Base-by-base conservation (phyloP, 2,797 vertebrate genomes). In the Apogon talboti region DNA sequence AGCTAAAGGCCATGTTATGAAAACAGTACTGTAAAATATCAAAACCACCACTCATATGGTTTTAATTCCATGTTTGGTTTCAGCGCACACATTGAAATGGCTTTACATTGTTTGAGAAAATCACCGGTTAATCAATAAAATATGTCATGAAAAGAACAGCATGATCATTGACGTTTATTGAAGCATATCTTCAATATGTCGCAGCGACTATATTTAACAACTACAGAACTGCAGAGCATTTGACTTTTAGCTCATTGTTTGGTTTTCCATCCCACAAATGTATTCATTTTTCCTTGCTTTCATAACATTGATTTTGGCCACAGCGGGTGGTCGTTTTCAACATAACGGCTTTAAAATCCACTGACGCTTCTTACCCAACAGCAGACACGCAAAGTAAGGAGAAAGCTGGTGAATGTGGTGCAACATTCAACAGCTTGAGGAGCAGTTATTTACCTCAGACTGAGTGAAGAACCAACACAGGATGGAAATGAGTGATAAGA, bases 161-260 rank as follows among this genome's bases (percentile, higher is more conserved):
- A 53, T 14, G 2, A 45, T 28, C 2, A 40, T 41, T 9, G 11
- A 54, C 13, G 7, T 19, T 38, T 15, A 43, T 53, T 35, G n/a
- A 24, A 33, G 37, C 3, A 9, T 41, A 49, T 9, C 4, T 40
- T 65, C 6, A 8, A 8, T 35, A 35, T 35, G 9, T 35, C 33
- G 10, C 7, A 1, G 3, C 3, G 8, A 35, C 33, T 35, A 35
- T 10, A 35, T 35, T 35, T 35, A 35, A 28, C 24, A 28, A 28
- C 2, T 28, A 28, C 24, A 28, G 24, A 28, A 28, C 3, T 21
- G 18, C 42, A 14, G 19, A 24, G 43, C 53, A 30, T 57, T 44
- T 57, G 41, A 57, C 54, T 57, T 57, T 57, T 30, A 33, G 41
- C 42, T 14, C 19, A 24, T 44, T 45, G 24, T 44, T 44, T 13